Evolutionary conservation across 2,113 vertebrate genomes (phyloP), one percentile per base, ranked within the genome.

Genomic region (Odontesthes bonariensis): DNA sequence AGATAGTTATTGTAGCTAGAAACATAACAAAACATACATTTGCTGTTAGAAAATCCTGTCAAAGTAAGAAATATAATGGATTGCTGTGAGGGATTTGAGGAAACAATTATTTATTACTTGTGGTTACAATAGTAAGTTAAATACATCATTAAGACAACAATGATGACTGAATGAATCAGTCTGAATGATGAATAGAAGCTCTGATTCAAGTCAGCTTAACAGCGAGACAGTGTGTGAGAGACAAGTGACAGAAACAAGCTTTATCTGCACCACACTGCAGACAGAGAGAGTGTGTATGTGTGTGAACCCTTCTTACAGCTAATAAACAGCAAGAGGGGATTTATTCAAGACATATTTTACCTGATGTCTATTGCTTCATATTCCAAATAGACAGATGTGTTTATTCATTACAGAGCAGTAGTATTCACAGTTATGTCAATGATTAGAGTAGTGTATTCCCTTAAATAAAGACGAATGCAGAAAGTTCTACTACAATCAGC

Each of bases 91-190:
- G 63, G 20, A 33, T 84, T 77, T 72, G 23, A 64, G 63, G 59
- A 73, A 77, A 79, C 73, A 79, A 74, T 88, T 77, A 69, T 78
- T 79, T 68, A 38, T 79, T 71, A 55, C 51, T 76, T 54, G 49
- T 60, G 47, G 72, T 69, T 60, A 77, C 73, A 79, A 75, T 77
- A 66, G 63, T 62, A 66, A 84, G 82, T 77, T 84, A 82, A 91
- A 88, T 76, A 73, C 72, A 81, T 82, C 86, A 86, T 91, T 84
- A 90, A 64, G 65, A 65, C 55, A 79, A 86, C 78, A 86, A 80
- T 82, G 79, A 69, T 38, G 51, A 75, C 61, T 56, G 73, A 83
- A 70, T 69, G 63, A 75, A 70, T 82, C 69, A 35, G 55, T 83
- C 54, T 80, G 77, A 79, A 79, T 88, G 85, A 89, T 58, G 27